Conservation (phyloP, 2,797 vertebrate species). For the Bradypodion ventrale region DNA sequence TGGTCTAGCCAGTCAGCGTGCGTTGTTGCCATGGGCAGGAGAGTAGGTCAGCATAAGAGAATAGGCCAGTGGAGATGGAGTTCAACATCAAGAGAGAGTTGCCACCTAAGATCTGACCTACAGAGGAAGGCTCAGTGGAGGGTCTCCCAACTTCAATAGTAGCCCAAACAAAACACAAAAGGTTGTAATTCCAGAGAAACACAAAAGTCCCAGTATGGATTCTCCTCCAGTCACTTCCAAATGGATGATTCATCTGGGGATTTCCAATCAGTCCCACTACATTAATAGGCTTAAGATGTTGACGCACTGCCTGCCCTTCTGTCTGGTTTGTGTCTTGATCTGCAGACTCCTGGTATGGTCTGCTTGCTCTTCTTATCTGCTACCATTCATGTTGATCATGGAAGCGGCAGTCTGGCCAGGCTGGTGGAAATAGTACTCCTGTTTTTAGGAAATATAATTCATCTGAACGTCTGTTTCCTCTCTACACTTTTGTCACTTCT, state of each 20-base stretch:
- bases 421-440: not conserved
- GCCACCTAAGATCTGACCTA: not conserved
- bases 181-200: not conserved
- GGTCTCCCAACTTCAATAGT: not conserved
- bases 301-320: conserved; percentile 21
- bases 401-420: not conserved
- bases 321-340: not conserved
- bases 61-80: too few species aligned
- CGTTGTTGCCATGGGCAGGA: too few species aligned
- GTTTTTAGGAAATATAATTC: not conserved
- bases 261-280: conserved; percentile 52
- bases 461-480: conserved; percentile 27
- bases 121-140: not conserved
- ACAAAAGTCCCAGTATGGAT: not conserved
- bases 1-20: not conserved
- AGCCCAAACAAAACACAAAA: not conserved
- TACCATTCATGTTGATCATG: conserved; percentile 16
- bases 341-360: not conserved
- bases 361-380: not conserved
- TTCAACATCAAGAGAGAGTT: too few species aligned
- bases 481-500: conserved; percentile 10
- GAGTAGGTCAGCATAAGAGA: too few species aligned
- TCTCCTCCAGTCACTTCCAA: conserved; percentile 15
- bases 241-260: not conserved
- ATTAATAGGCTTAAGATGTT: conserved; percentile 41